Percentiles rank a stretch among this genome's conserved stretches.
Evolutionary conservation across 2,888 invertebrate genomes (phyloP).

Genomic region (Liodrosophila aerea): DNA sequence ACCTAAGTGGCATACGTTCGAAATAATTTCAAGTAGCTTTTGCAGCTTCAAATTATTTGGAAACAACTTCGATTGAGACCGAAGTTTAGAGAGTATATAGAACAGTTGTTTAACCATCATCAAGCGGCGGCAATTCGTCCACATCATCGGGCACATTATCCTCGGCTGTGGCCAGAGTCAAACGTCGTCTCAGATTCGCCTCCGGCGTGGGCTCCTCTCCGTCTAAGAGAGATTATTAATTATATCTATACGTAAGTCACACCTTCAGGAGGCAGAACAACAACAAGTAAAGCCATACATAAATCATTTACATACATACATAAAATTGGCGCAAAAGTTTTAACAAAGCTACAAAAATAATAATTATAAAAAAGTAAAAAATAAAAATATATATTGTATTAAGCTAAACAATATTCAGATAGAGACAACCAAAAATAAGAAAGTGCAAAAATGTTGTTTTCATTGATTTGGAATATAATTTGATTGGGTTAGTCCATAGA

Average conservation of each 20-base stretch:
- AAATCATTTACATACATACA: constrained; percentile 69
- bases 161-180: constrained; percentile 80
- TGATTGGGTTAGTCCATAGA: not conserved
- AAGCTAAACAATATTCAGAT: constrained; percentile 20
- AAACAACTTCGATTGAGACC: constrained; percentile 53
- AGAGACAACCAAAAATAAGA: constrained; percentile 47
- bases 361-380: constrained; percentile 24
- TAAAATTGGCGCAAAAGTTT: constrained; percentile 57
- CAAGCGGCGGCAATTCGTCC: constrained; percentile 72
- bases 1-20: constrained; percentile 8
- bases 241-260: constrained; percentile 16
- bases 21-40: constrained; percentile 27
- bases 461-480: constrained; percentile 4
- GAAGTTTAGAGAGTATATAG: constrained; percentile 29
- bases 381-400: constrained; percentile 14
- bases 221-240: constrained; percentile 42
- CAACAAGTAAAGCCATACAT: constrained; percentile 60
- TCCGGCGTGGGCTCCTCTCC: constrained; percentile 59
- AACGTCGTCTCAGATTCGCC: constrained; percentile 76
- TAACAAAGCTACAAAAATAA: constrained; percentile 68
- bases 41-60: constrained; percentile 35
- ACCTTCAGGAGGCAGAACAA: constrained; percentile 21
- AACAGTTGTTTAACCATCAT: constrained; percentile 76
- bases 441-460: constrained; percentile 58
- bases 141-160: constrained; percentile 73